phyloP scores from a whole-genome alignment of 2,888 invertebrate species.

The Lasioglossum leucozonium region DNA sequence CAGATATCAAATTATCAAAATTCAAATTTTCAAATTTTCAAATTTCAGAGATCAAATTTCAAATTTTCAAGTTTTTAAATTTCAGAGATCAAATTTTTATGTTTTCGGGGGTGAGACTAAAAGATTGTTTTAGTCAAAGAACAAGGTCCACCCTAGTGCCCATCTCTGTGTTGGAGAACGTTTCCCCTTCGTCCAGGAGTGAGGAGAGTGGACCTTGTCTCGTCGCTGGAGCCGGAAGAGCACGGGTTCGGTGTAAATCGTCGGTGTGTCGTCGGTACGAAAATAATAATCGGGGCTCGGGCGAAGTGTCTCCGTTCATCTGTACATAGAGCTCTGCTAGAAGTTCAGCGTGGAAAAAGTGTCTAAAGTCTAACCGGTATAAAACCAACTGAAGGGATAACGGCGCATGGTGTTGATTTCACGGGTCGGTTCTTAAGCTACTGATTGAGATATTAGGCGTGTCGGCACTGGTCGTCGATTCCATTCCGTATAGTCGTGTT shows the following conservation, averaged over 20 bases:
- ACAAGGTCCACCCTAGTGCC: too few relatives aligned
- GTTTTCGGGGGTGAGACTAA: too few relatives aligned
- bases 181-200: neutral
- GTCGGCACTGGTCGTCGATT: conserved; percentile 29
- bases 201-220: neutral
- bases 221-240: conserved; percentile 13
- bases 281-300: conserved; percentile 48
- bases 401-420: conserved; percentile 34
- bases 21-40: too few relatives aligned
- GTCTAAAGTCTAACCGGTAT: conserved; percentile 39
- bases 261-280: conserved; percentile 47
- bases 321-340: conserved; percentile 38
- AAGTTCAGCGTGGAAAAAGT: conserved; percentile 30
- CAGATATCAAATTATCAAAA: too few relatives aligned
- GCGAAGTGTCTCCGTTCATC: conserved; percentile 24
- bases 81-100: too few relatives aligned
- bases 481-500: neutral
- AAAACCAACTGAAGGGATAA: conserved; percentile 46
- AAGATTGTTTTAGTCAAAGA: too few relatives aligned
- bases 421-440: conserved; percentile 35
- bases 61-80: too few relatives aligned
- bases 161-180: neutral
- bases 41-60: too few relatives aligned
- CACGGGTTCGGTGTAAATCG: conserved; percentile 27
- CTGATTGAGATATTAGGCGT: conserved; percentile 54